Percentiles rank a stretch among this genome's conserved stretches.
Conservation (phyloP, 2,888 invertebrate species). For the Periphyllus acericola region DNA sequence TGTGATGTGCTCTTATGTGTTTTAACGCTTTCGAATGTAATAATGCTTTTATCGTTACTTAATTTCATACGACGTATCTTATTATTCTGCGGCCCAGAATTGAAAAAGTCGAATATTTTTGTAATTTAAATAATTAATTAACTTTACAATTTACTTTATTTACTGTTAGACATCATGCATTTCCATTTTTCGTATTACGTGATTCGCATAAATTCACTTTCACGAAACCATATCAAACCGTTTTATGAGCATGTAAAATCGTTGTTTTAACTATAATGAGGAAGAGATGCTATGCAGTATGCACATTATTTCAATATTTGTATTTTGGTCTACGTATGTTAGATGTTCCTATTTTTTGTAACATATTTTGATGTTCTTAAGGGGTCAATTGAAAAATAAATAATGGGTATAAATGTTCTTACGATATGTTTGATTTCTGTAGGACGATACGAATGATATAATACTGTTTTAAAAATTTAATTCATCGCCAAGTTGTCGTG, state of each 20-base stretch:
- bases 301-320: no score
- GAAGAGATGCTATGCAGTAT: background rate
- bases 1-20: background rate
- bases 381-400: no score
- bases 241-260: background rate
- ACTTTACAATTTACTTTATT: background rate
- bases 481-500: no score
- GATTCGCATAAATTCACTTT: background rate
- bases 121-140: constrained; percentile 2
- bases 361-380: no score
- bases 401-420: no score
- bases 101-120: background rate
- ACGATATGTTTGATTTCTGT: no score
- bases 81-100: background rate
- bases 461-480: no score
- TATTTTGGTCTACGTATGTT: no score
- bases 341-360: no score
- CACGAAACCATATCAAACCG: background rate
- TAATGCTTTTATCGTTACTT: background rate
- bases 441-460: no score
- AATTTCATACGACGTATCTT: background rate
- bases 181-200: background rate
- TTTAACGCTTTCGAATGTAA: background rate
- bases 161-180: background rate
- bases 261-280: background rate